Percentiles rank a stretch among this genome's conserved stretches.
Conservation (phyloP, 2,888 invertebrate species). For the Electrophaes corylata region DNA sequence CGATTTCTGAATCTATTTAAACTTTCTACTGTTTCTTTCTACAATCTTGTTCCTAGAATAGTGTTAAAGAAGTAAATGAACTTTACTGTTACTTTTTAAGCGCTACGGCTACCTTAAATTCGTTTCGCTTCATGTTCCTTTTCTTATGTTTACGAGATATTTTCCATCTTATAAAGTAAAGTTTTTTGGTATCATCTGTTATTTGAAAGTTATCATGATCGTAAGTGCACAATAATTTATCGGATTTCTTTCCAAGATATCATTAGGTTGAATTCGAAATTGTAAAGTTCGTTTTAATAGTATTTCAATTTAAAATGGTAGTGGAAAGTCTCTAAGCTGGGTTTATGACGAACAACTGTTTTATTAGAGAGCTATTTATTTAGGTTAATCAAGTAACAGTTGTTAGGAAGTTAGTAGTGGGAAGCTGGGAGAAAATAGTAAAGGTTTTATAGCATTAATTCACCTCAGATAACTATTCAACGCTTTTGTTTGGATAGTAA, state of each 20-base stretch:
- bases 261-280: not conserved
- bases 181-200: not conserved
- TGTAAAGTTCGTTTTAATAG: constrained; percentile 18
- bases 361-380: constrained; percentile 33
- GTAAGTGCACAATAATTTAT: constrained; percentile 1
- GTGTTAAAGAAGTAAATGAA: not conserved
- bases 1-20: constrained; percentile 44
- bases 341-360: constrained; percentile 44
- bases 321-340: constrained; percentile 25
- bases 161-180: not conserved
- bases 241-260: constrained; percentile 15
- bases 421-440: constrained; percentile 7
- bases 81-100: not conserved
- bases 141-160: not conserved
- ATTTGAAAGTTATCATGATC: not conserved
- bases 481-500: not conserved
- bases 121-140: not conserved
- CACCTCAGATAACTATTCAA: not conserved
- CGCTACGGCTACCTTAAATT: not conserved
- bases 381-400: constrained; percentile 33
- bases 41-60: not conserved
- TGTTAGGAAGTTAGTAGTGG: constrained; percentile 18
- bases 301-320: constrained; percentile 29
- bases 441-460: constrained; percentile 2
- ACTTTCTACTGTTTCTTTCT: constrained; percentile 17